Evolutionary conservation across 1,140 invertebrate genomes (phyloP), one percentile per base, ranked within the genome.

Genomic region (Whitmania pigra): DNA sequence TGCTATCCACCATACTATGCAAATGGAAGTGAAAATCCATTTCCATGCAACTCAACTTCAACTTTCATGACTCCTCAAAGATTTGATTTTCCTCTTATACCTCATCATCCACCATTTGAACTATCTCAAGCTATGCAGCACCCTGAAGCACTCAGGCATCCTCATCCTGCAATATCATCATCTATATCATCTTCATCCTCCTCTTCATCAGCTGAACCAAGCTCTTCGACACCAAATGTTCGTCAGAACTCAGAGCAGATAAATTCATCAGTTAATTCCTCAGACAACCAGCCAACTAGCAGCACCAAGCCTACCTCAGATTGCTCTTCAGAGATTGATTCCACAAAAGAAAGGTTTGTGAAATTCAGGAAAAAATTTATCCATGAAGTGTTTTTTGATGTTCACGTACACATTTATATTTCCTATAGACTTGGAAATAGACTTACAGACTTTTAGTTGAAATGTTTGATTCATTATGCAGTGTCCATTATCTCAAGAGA

Each of bases 1-100:
- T 70, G 53, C 43, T 70, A 53, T 31, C 69, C 69, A 18, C 49
- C 31, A 53, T 70, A 70, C 43, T 49, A 36, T 25, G 67, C 29
- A n/a, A 25, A 25, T 31, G 60, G 43, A 49, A 11, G 43, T 5
- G 43, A 49, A 49, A 17, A 43, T 25, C 69, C 69, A 22, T 22
- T 25, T 49, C 69, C 69, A 13, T 53, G 25, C 29, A 49, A 53
- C 7, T 22, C 40, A 25, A 17, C n/a, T 18, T 49, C 49, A n/a
- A 53, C 31, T 31, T 54, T 49, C 43, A 36, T 49, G 40, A 27
- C 69, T 53, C 36, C 69, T 25, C 31, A 53, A 36, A 70, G 53
- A 70, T 70, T 36, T n/a, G 31, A 70, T 25, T 49, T 49, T 11
- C 69, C 31, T 49, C 31, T 25, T 2, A 25, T 53, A 27, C 25